Evolutionary conservation across 2,113 vertebrate species (phyloP).

Genomic region (Cottus gobio): DNA sequence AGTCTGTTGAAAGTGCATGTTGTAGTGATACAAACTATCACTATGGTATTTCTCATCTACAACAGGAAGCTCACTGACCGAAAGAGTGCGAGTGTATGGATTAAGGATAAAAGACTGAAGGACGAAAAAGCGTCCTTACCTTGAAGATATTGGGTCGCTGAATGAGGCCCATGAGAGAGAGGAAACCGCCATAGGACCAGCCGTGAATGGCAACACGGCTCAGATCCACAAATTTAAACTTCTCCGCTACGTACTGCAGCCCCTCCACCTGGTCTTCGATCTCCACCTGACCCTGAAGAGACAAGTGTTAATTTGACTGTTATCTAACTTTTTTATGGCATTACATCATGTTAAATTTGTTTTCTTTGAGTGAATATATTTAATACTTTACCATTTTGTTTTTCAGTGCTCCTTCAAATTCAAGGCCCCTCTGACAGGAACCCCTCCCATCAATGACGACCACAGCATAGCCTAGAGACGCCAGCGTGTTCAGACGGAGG

Average conservation of each 20-base stretch:
- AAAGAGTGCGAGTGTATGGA: neutral
- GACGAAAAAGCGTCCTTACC: constrained; percentile 76
- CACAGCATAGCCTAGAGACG: constrained; percentile 94
- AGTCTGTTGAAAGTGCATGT: neutral
- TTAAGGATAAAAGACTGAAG: neutral
- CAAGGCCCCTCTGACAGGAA: constrained; percentile 94
- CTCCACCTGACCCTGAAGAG: constrained; percentile 92
- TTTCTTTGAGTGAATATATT: neutral
- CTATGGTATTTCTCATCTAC: neutral
- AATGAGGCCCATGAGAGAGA: constrained; percentile 97
- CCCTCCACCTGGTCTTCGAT: constrained; percentile 98
- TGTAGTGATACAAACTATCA: neutral
- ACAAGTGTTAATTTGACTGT: neutral
- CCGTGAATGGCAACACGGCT: constrained; percentile 95
- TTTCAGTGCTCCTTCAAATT: constrained; percentile 95
- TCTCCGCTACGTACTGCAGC: constrained; percentile 93
- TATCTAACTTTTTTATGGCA: neutral
- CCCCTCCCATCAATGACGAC: constrained; percentile 96
- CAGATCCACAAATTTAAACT: constrained; percentile 95
- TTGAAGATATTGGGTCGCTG: constrained; percentile 95
- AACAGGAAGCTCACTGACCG: neutral
- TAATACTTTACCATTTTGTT: constrained; percentile 91
- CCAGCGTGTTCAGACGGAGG: constrained; percentile 93
- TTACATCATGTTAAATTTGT: neutral
- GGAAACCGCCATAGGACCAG: constrained; percentile 97